Base-by-base conservation (phyloP, 2,113 vertebrate genomes). In the Cinclus cinclus region DNA sequence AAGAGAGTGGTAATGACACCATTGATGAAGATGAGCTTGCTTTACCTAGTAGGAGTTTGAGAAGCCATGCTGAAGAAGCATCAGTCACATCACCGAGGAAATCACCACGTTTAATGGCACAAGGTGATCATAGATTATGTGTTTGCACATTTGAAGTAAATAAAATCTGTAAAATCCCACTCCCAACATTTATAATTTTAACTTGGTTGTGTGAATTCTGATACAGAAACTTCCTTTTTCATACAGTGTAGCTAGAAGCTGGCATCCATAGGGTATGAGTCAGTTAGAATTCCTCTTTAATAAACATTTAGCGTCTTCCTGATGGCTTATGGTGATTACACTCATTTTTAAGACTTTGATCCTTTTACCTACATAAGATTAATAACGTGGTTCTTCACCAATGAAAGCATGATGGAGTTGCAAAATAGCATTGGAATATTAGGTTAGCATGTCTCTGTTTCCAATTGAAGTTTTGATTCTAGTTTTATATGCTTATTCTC, bases 71-170 rank as follows among this genome's bases (percentile, higher is more conserved):
- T 92, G 97, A 98, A 83, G 98, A 98, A 90, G 77, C 95, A 27
- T 96, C 98, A 82, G 94, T 98, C 75, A 95, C 96, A 59, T 98
- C 98, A 87, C 98, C 97, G 24, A 98, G 98, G 95, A 99, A 98
- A 97, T 98, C 98, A 42, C 98, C 98, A 82, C 98, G 97, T 97
- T 98, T 98, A 96, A 98, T 98, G 97, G 98, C 97, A 75, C 98
- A 98, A 98, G 98, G 98, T 98, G 97, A 97, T 94, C 39, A 44
- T 3, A 30, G 28, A 33, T 35, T 30, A 23, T 52, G 10, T 56
- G 58, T 87, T 92, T 79, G 20, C 11, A 58, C 5, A 15, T 80
- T 78, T 92, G 28, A 76, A 74, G 22, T 65, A 30, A 82, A 23
- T 18, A 15, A 30, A 15, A 21, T 69, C n/a, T 94, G 88, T 73